Base-by-base conservation (phyloP, 2,797 vertebrate genomes). In the Valencia hispanica region DNA sequence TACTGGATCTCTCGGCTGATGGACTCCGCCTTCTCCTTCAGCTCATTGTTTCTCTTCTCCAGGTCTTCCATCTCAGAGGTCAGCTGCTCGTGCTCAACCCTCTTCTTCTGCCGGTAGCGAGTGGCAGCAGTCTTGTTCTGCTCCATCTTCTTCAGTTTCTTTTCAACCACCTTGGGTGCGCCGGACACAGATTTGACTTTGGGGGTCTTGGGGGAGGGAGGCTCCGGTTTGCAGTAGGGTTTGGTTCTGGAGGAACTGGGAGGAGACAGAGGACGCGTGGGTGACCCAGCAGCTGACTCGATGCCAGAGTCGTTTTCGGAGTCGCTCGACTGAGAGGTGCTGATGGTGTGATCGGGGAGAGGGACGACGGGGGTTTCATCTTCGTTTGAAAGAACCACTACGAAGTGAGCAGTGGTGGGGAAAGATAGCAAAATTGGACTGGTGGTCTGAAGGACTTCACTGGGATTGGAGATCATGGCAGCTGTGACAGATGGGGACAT, bases 101-200 rank as follows among this genome's bases (percentile, higher is more conserved):
- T 92, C 86, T 99, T 99, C 86, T 99, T 99, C 94, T 99, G 98
- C 45, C 98, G 92, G 86, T 99, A 99, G 8, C 98, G 95, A 0
- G 97, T 99, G 66, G 98, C 98, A 17, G 98, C 98, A 0, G 98
- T 99, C 93, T 99, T 99, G 83, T 99, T 99, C 93, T 99, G 98
- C 89, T 99, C 97, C 98, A 98, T 99, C 92, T 99, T 99, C 84
- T 99, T 99, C 22, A 97, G 59, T 22, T 98, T 99, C 88, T 97
- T 99, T 88, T 99, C 97, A 4, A 96, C 89, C 65, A 96, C 96
- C 73, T 95, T 97, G 4, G 94, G 93, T 22, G 96, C 90, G 5
- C 95, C 95, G 0, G 93, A 92, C 73, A 75, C 87, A 0, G 91
- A 89, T 88, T 98, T 99, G 5, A 97, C 79, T 77, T 93, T 74